Percentiles rank a stretch among this genome's conserved stretches.
These are phyloP conservation scores for Myioborus melanocephalus DNA, from an alignment of 2,797 vertebrate species.

Conservation along the genomic window DNA sequence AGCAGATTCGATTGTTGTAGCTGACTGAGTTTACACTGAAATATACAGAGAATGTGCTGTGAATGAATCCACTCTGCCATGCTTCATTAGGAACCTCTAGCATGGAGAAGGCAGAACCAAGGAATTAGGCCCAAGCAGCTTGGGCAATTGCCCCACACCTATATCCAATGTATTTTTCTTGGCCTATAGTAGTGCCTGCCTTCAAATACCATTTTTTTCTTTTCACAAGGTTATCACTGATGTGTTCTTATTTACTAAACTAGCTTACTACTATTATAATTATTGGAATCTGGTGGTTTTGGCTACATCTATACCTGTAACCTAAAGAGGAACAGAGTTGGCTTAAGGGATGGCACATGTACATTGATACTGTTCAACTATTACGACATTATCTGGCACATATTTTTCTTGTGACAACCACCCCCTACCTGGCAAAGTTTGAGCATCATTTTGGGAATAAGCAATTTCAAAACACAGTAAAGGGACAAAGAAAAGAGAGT, in stretches of 20 bases:
- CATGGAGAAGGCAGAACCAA: not conserved
- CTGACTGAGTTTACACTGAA: not conserved
- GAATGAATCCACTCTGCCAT: not conserved
- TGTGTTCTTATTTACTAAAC: not conserved
- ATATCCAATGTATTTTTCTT: not conserved
- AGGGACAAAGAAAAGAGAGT: not conserved
- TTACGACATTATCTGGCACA: not conserved
- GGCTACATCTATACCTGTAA: not conserved
- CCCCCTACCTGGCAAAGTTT: not conserved
- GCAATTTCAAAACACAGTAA: not conserved
- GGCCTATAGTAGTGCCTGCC: not conserved
- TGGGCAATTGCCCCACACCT: fast-evolving
- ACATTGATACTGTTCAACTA: not conserved
- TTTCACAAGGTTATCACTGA: not conserved
- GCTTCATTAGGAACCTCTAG: not conserved
- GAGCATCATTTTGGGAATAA: not conserved
- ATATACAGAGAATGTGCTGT: not conserved
- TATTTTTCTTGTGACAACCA: not conserved
- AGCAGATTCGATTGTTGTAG: not conserved
- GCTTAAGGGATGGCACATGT: not conserved
- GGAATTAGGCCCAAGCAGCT: not conserved
- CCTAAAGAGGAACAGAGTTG: not conserved
- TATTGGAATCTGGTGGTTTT: not conserved
- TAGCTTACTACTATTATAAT: not conserved
- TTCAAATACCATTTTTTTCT: not conserved